A percentile compares a stretch with the other conserved stretches of the same genome.
Conservation (phyloP, 2,888 invertebrate species). For the Smittia aterrima region DNA sequence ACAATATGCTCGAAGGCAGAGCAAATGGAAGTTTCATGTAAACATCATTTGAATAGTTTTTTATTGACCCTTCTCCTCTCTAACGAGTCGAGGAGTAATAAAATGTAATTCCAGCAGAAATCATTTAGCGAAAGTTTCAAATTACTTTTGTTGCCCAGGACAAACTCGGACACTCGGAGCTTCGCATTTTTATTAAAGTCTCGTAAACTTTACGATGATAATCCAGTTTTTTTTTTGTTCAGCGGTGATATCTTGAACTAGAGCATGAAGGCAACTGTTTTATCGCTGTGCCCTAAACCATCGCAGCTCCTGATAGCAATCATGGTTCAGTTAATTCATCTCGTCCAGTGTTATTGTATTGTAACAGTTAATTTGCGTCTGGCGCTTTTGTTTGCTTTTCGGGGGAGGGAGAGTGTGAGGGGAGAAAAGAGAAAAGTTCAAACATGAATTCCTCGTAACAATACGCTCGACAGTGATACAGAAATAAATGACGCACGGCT, state of each 20-base stretch:
- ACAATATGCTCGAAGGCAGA: background rate
- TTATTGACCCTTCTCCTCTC: background rate
- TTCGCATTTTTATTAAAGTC: background rate
- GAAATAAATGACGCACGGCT: background rate
- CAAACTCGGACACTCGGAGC: background rate
- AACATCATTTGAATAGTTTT: conserved; percentile 1
- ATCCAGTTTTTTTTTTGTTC: background rate
- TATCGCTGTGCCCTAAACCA: background rate
- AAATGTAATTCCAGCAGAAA: background rate
- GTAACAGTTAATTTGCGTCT: background rate
- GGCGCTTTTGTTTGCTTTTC: conserved; percentile 7
- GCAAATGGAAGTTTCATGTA: conserved; percentile 2
- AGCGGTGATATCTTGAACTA: conserved; percentile 4
- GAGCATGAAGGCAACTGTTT: background rate
- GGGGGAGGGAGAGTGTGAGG: background rate
- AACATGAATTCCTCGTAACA: background rate
- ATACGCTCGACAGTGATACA: conserved; percentile 8
- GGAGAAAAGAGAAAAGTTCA: too few relatives aligned
- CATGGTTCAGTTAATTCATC: background rate
- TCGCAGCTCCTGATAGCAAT: background rate
- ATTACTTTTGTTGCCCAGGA: background rate
- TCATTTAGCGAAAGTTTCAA: background rate
- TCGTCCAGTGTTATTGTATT: background rate
- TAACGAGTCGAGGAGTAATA: background rate
- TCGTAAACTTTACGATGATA: conserved; percentile 11